Evolutionary conservation across 1,140 invertebrate genomes (phyloP).

Genomic region (Drosophila santomea): DNA sequence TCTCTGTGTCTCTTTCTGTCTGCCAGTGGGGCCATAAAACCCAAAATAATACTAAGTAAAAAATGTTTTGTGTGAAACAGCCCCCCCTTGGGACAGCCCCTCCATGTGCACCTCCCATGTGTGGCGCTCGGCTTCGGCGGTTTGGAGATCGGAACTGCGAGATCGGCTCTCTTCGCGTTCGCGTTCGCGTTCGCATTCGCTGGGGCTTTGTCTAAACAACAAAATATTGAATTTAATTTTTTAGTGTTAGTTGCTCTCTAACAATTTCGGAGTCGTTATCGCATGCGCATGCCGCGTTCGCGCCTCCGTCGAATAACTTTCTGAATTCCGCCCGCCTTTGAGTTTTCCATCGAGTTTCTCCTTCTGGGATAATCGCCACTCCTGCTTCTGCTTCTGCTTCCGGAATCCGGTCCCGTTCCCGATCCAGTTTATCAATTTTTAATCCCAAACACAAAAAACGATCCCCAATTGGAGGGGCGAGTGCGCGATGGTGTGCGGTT

Average conservation of each 20-base stretch:
- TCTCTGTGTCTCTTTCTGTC: constrained; percentile 41
- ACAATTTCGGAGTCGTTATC: constrained; percentile 85
- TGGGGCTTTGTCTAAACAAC: constrained; percentile 83
- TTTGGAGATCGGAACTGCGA: constrained; percentile 27
- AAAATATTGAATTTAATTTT: constrained; percentile 85
- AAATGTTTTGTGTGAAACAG: constrained; percentile 68
- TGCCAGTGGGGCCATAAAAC: constrained; percentile 65
- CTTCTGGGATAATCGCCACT: neutral
- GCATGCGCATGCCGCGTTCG: constrained; percentile 79
- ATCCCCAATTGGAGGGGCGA: constrained; percentile 22
- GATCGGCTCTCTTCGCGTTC: constrained; percentile 71
- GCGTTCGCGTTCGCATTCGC: constrained; percentile 75
- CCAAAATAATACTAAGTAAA: constrained; percentile 83
- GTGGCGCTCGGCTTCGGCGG: constrained; percentile 20
- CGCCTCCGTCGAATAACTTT: constrained; percentile 33
- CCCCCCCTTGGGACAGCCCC: neutral
- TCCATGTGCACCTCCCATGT: neutral
- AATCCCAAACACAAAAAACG: neutral
- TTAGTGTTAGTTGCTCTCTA: constrained; percentile 85
- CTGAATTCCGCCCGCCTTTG: neutral
- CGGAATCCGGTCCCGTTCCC: neutral
- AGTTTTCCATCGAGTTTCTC: neutral
- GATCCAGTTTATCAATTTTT: neutral
- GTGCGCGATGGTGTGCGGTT: constrained; percentile 20
- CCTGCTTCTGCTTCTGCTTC: neutral